phyloP scores from a whole-genome alignment of 1,140 invertebrate species.

The Drosophila azteca region DNA sequence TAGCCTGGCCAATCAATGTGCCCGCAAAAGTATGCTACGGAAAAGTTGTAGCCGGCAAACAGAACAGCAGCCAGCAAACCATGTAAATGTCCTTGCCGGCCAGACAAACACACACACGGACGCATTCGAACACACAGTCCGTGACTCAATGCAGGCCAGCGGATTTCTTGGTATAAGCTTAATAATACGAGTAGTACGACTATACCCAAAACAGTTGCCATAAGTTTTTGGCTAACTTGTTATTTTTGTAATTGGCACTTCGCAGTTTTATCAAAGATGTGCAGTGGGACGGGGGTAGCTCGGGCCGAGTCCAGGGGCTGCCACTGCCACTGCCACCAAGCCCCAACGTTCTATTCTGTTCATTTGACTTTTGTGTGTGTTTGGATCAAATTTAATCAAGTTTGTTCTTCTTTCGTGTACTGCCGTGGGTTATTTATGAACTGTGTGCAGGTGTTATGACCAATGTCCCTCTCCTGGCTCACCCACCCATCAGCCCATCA shows the following conservation, averaged over 20 bases:
- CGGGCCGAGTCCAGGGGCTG: neutral
- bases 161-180: conserved; percentile 44
- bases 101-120: conserved; percentile 25
- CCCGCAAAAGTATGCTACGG: conserved; percentile 69
- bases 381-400: conserved; percentile 44
- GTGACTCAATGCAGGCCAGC: conserved; percentile 20
- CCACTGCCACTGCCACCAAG: neutral
- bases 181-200: conserved; percentile 34
- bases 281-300: neutral
- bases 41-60: conserved; percentile 51
- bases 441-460: conserved; percentile 43
- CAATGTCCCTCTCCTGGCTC: conserved; percentile 22
- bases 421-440: conserved; percentile 37
- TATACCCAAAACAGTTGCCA: conserved; percentile 27
- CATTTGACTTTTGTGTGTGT: too few species aligned
- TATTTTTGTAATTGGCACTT: conserved; percentile 76
- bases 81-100: conserved; percentile 55
- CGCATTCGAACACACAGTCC: neutral
- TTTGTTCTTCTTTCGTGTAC: conserved; percentile 2
- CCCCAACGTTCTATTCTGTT: too few species aligned
- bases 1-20: conserved; percentile 38
- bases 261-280: conserved; percentile 42
- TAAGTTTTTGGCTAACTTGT: conserved; percentile 56
- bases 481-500: neutral
- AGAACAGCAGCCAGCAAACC: conserved; percentile 19